Conservation (phyloP, 1,140 invertebrate species). For the Penaeus chinensis region DNA sequence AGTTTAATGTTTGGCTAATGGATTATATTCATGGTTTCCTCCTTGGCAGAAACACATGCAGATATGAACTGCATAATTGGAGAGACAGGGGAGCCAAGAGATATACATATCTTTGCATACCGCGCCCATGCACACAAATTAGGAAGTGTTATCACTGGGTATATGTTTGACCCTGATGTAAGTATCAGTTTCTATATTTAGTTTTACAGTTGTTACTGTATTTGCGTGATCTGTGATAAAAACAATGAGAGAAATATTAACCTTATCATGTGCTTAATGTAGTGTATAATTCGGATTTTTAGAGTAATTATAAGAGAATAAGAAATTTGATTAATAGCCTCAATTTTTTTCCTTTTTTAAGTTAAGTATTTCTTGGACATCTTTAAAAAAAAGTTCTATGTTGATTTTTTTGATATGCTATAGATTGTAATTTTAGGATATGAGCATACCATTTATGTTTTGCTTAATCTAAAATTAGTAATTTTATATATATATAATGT, state of each 20-base stretch:
- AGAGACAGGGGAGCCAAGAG: slow-evolving; percentile 15
- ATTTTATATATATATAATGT: too few species aligned
- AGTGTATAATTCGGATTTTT: too few species aligned
- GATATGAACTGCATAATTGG: slow-evolving; percentile 67
- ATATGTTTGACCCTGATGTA: slow-evolving; percentile 64
- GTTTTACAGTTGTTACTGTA: not conserved
- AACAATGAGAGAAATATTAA: not conserved
- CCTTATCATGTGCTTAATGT: too few species aligned
- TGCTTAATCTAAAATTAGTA: too few species aligned
- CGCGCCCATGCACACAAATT: slow-evolving; percentile 72
- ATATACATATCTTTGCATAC: slow-evolving; percentile 70
- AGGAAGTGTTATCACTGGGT: slow-evolving; percentile 69
- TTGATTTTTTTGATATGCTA: too few species aligned
- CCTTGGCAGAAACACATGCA: slow-evolving; percentile 66
- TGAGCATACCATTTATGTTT: too few species aligned
- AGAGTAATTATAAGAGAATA: too few species aligned
- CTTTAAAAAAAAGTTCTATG: too few species aligned
- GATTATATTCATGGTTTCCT: slow-evolving; percentile 28
- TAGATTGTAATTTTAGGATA: too few species aligned
- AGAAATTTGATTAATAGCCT: too few species aligned
- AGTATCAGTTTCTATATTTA: not conserved
- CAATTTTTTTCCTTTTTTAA: too few species aligned
- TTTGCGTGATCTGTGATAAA: not conserved
- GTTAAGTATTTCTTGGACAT: too few species aligned
- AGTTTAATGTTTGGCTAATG: slow-evolving; percentile 29